Evolutionary conservation across 2,113 vertebrate species (phyloP).

Genomic region (Paradoxurus hermaphroditus): DNA sequence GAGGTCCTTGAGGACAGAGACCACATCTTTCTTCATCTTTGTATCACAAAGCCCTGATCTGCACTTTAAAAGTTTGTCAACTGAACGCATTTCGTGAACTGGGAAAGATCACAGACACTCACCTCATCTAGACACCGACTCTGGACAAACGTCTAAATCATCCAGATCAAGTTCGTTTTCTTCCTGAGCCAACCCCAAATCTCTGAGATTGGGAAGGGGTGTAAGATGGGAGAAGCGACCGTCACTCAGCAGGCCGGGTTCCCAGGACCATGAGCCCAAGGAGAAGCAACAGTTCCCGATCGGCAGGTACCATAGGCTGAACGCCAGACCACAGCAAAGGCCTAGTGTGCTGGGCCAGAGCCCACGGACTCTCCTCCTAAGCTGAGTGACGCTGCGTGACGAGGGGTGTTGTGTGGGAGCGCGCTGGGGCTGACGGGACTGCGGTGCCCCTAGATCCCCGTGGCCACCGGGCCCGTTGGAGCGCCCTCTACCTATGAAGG

Average conservation of each 20-base stretch:
- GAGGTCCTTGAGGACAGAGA: not conserved
- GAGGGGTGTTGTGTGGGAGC: not conserved
- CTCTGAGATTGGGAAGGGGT: not conserved
- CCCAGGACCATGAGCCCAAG: not conserved
- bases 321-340: accelerated
- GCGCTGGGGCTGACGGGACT: not conserved
- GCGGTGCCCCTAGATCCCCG: not conserved
- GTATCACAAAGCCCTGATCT: not conserved
- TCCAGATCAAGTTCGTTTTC: not conserved
- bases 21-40: not conserved
- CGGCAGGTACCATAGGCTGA: too few species aligned
- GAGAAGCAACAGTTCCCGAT: not conserved
- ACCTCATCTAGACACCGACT: not conserved
- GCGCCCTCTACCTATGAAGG: accelerated
- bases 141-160: not conserved
- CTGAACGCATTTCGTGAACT: not conserved
- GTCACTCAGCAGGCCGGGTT: not conserved
- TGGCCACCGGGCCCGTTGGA: accelerated
- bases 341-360: not conserved
- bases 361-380: not conserved
- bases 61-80: not conserved
- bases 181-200: not conserved
- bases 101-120: not conserved
- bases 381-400: not conserved
- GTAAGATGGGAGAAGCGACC: not conserved